Evolutionary conservation across 2,797 vertebrate species (phyloP), one percentile per base, ranked within the genome.

Genomic region (Chaetophractus vellerosus): DNA sequence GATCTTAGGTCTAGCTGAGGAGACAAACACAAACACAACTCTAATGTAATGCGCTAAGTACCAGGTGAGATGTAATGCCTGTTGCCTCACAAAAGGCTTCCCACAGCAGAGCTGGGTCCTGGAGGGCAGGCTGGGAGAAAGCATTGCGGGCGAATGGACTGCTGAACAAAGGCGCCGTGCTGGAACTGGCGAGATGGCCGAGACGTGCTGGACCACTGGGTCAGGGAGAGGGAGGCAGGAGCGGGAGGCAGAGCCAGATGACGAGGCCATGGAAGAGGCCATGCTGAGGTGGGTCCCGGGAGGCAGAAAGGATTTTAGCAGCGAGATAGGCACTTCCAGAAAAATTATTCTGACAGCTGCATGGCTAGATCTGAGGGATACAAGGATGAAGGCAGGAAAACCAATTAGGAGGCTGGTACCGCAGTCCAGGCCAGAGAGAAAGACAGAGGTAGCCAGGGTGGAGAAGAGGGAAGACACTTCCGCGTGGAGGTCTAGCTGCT

Each of bases 31-130:
- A 72, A 61, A 41, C 55, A 24, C 4, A 4, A 28, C 23, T 69
- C 81, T 74, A 52, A 63, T n/a, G 28, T 2, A 72, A 55, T 2
- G 18, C 3, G n/a, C 55, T 36, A 24, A 36, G 9, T 55, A 31
- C 57, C 4, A 18, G 8, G 12, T 61, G 26, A 59, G 55, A 84
- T 1, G 6, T 4, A 2, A 2, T 0, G 9, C 28, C 7, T 0
- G 2, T 18, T 45, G 55, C 12, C 24, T 66, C 41, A 9, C n/a
- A 74, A 16, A 74, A 23, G 9, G 18, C 33, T 71, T 61, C 18
- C 57, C 18, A 52, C 31, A 59, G 6, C 0, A 0, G 33, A 63
- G 33, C 80, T 5, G 4, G 23, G 8, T 28, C 61, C 61, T 38
- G 10, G 45, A 66, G 26, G 15, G 48, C 9, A 26, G 63, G 23